These are phyloP conservation scores for Linepithema humile DNA, from an alignment of 1,140 invertebrate genomes.

Conservation along the genomic window DNA sequence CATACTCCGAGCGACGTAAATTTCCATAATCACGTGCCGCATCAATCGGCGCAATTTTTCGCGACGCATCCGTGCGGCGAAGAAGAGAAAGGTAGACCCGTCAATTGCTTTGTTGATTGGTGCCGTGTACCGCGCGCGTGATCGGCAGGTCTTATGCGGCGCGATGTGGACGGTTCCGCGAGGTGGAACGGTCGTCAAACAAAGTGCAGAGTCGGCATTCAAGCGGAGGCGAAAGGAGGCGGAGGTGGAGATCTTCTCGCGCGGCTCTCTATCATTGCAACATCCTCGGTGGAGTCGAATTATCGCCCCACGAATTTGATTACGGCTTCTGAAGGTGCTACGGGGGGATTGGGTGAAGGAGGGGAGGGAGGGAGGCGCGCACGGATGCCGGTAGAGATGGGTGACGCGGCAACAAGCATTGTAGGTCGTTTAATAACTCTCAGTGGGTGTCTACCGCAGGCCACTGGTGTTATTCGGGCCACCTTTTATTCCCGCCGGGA, in stretches of 20 bases:
- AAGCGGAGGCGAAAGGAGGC: slow-evolving; percentile 35
- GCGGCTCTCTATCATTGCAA: slow-evolving; percentile 51
- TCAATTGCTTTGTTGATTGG: slow-evolving; percentile 60
- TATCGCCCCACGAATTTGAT: slow-evolving; percentile 72
- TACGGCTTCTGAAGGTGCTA: slow-evolving; percentile 73
- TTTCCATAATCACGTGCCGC: slow-evolving; percentile 18
- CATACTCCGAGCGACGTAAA: not conserved
- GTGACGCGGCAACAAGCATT: slow-evolving; percentile 74
- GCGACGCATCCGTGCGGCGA: no score
- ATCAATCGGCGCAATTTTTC: slow-evolving; percentile 19
- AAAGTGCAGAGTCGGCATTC: slow-evolving; percentile 58
- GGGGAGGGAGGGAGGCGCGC: no score
- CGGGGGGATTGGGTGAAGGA: no score
- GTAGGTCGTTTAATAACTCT: slow-evolving; percentile 73
- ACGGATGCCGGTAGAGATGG: slow-evolving; percentile 68
- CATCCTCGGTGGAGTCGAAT: slow-evolving; percentile 61
- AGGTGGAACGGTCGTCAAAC: not conserved
- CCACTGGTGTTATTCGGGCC: slow-evolving; percentile 71
- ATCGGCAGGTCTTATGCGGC: slow-evolving; percentile 51
- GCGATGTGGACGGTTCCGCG: not conserved
- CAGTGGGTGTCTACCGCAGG: slow-evolving; percentile 73
- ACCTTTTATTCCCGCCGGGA: slow-evolving; percentile 61
- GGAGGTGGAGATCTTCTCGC: slow-evolving; percentile 29
- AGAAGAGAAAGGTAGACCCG: slow-evolving; percentile 11
- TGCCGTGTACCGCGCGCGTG: slow-evolving; percentile 23